Evolutionary conservation across 1,140 invertebrate genomes (phyloP).

Genomic region (Prorops nasuta): DNA sequence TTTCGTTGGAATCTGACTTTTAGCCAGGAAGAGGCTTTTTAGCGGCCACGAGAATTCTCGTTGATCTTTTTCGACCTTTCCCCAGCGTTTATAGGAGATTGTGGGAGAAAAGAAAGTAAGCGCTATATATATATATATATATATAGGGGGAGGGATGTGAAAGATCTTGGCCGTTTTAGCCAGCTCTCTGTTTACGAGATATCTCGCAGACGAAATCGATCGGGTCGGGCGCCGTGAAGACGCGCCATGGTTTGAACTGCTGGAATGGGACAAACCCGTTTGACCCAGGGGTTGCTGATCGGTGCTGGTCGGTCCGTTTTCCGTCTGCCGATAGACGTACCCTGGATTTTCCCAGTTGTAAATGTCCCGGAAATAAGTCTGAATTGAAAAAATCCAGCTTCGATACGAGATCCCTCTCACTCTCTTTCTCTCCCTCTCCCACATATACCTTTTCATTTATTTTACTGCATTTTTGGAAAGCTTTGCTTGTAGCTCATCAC

Average conservation of each 20-base stretch:
- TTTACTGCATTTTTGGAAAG: too few relatives aligned
- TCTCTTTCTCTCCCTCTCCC: not conserved
- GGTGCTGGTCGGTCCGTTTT: too few relatives aligned
- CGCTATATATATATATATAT: too few relatives aligned
- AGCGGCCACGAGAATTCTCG: too few relatives aligned
- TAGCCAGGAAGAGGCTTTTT: too few relatives aligned
- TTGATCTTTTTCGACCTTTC: too few relatives aligned
- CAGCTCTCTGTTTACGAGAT: conserved; percentile 25
- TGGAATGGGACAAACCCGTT: conserved; percentile 9
- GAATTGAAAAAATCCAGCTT: not conserved
- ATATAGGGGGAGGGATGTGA: not conserved
- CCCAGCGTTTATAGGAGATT: not conserved
- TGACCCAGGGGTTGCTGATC: too few relatives aligned
- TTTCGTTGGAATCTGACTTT: too few relatives aligned
- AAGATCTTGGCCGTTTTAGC: not conserved
- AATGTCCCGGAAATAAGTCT: not conserved
- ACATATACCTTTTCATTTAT: not conserved
- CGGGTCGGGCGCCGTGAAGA: conserved; percentile 34
- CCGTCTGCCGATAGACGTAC: not conserved
- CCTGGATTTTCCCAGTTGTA: not conserved
- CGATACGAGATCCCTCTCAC: not conserved
- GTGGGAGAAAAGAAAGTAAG: too few relatives aligned
- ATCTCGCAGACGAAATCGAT: conserved; percentile 36
- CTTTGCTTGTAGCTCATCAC: too few relatives aligned
- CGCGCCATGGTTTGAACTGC: conserved; percentile 33